Evolutionary conservation across 2,888 invertebrate species (phyloP).

Genomic region (Troides oblongomaculatus): DNA sequence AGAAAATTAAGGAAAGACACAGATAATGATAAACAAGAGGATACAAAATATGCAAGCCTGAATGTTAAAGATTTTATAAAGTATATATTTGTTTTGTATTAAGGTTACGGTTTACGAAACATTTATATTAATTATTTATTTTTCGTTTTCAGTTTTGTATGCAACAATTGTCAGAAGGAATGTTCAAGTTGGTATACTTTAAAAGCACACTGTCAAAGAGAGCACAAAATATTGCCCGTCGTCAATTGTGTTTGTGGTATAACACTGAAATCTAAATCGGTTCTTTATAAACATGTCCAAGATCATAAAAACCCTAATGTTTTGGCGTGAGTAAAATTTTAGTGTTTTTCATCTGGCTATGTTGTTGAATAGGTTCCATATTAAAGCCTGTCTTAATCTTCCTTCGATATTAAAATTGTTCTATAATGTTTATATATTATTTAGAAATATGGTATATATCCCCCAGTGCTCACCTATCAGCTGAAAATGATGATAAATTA

Average conservation of each 20-base stretch:
- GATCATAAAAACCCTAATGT: conserved; percentile 75
- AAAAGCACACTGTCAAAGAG: conserved; percentile 58
- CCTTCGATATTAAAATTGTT: too few species aligned
- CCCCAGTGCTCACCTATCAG: too few species aligned
- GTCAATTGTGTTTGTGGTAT: conserved; percentile 74
- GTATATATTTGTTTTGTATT: conserved; percentile 44
- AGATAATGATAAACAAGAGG: conserved; percentile 45
- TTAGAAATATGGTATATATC: too few species aligned
- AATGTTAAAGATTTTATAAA: conserved; percentile 67
- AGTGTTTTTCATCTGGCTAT: not conserved
- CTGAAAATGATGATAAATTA: too few species aligned
- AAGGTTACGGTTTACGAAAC: not conserved
- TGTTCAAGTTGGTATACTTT: conserved; percentile 74
- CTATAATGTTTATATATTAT: too few species aligned
- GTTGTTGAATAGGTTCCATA: not conserved
- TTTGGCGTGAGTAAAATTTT: conserved; percentile 59
- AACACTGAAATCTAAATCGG: conserved; percentile 71
- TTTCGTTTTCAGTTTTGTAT: conserved; percentile 61
- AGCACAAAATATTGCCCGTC: conserved; percentile 60
- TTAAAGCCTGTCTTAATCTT: too few species aligned
- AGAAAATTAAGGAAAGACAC: conserved; percentile 48
- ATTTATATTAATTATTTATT: not conserved
- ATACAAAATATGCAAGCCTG: conserved; percentile 51
- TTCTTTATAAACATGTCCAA: conserved; percentile 75
- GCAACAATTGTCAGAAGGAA: conserved; percentile 61